A percentile compares a stretch with the other conserved stretches of the same genome.
Conservation (phyloP, 1,140 invertebrate species). For the Calephelis virginiensis region DNA sequence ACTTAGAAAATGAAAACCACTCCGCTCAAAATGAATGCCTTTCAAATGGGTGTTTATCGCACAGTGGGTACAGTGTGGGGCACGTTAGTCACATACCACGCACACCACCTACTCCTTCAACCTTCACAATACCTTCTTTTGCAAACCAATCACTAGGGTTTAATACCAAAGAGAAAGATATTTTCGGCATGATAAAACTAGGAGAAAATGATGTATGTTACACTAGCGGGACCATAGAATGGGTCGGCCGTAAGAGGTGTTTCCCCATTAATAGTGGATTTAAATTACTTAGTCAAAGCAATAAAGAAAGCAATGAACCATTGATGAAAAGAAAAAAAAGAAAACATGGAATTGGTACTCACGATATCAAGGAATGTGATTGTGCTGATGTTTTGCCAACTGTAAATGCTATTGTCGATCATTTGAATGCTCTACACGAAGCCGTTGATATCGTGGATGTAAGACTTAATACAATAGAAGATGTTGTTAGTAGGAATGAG, state of each 20-base stretch:
- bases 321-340: constrained; percentile 46
- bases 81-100: constrained; percentile 66
- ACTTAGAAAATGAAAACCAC: not conserved
- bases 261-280: constrained; percentile 69
- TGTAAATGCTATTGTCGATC: constrained; percentile 72
- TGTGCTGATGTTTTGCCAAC: constrained; percentile 71
- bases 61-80: constrained; percentile 41
- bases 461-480: constrained; percentile 66
- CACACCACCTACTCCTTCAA: constrained; percentile 48
- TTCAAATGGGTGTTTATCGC: constrained; percentile 31
- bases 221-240: constrained; percentile 69
- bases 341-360: constrained; percentile 23
- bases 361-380: constrained; percentile 52
- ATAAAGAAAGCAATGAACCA: constrained; percentile 37
- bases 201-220: constrained; percentile 67
- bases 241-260: constrained; percentile 67
- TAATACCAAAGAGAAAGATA: constrained; percentile 34
- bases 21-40: not conserved
- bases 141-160: constrained; percentile 38
- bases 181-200: constrained; percentile 70
- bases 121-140: constrained; percentile 56
- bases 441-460: constrained; percentile 70
- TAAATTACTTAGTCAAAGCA: constrained; percentile 52
- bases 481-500: constrained; percentile 41
- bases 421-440: constrained; percentile 71